Evolutionary conservation across 2,113 vertebrate species (phyloP), one percentile per base, ranked within the genome.

Genomic region (Halichoeres trimaculatus): DNA sequence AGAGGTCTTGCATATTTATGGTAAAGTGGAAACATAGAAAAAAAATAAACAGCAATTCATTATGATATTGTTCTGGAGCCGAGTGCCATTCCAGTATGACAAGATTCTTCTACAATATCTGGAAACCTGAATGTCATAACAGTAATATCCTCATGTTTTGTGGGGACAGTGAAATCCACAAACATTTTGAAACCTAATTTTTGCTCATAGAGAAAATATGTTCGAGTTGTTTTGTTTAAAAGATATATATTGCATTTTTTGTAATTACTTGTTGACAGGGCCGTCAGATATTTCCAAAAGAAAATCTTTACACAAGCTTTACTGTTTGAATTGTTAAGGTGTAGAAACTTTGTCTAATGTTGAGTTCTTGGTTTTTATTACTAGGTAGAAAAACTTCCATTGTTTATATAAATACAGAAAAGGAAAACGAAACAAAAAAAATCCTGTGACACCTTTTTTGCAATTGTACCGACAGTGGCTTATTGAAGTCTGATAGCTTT

Each of bases 381-480:
- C 88, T 90, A 80, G 88, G 91, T 94, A 96, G 95, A 95, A 93
- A 94, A 94, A 92, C 93, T 94, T 93, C 94, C 94, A 92, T 96
- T 96, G 95, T 97, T 97, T 98, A 94, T 97, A 97, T 79, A 97
- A 96, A 93, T 93, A 78, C 70, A 84, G 68, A 84, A 92, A 93
- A 93, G 90, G 83, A 93, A 83, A 89, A 84, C 20, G 30, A 89
- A 78, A 90, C 91, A 92, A 94, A 93, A 94, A 95, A 94, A 86
- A 83, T 91, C 94, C 94, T 95, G 96, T 97, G 96, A 96, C 95
- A 95, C 95, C 94, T 94, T 95, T 95, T 96, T 97, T 97, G 96
- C 97, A 97, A 95, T 94, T 96, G 96, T 97, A 97, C 97, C 97
- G 91, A 97, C 97, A 99, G 97, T 99, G 97, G 97, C 97, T 98